Base-by-base conservation (phyloP, 92 coral and sea anemone genomes). In the Montipora capitata region DNA sequence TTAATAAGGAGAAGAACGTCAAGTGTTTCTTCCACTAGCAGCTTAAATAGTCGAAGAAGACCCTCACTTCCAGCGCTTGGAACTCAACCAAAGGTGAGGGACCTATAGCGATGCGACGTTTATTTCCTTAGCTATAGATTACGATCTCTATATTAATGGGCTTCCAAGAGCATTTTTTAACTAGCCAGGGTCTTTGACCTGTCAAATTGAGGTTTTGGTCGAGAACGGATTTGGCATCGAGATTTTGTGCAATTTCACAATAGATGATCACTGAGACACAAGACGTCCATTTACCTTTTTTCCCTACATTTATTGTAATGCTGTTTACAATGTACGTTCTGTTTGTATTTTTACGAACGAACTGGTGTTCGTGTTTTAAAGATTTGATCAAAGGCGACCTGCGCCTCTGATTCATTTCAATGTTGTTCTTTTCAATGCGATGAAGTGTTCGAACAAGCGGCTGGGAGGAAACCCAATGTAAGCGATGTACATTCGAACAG, bases 11-110 rank as follows among this genome's bases (percentile, higher is more conserved):
- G 95, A 58, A 88, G 99, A 48, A 92, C 95, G 20, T 93, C 97
- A 12, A 92, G 95, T 56, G 94, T 95, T 43, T 93, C 97, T 9
- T 96, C 96, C 10, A 90, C 96, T 38, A 94, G 96, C 74, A 95
- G 96, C 82, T 92, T 92, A 77, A 92, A 92, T 67, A 92, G 96
- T 52, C 86, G 92, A 80, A 89, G 99, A 61, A 87, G 99, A 49
- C 96, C 99, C 20, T 98, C 99, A 16, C 89, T 98, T 59, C 99
- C 99, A 76, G 99, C 98, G 40, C 91, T 98, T n/a, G 98, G 98
- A 62, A 87, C 96, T 45, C 99, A 98, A 77, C 93, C 93, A 44
- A 96, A 96, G 99, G 99, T 98, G 83, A 52, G 98, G 62, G 13
- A 59, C 6, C 76, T 44, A 54, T 27, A 20, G 43, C 40, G 66